Percentiles rank a stretch among this genome's conserved stretches.
Evolutionary conservation across 30 jellyfish, hydroid and myxozoan species (phyloP).

Genomic region (Pelagia noctiluca): DNA sequence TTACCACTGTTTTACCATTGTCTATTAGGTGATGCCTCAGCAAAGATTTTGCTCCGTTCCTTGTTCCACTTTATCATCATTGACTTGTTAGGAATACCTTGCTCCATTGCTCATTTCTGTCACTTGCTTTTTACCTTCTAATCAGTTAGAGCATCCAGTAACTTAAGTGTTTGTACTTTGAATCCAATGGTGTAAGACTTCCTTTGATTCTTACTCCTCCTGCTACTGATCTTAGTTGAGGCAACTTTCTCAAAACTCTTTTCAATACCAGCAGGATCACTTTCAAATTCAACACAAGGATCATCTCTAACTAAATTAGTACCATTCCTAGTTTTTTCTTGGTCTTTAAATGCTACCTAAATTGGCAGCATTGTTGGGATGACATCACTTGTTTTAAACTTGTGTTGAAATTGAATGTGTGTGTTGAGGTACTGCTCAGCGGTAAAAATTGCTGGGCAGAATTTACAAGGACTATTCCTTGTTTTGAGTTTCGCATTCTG

Average conservation of each 20-base stretch:
- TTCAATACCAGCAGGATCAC: conserved; percentile 27
- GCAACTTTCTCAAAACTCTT: conserved; percentile 12
- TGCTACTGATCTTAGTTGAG: background rate
- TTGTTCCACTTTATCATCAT: conserved; percentile 29
- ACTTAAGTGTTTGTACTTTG: conserved; percentile 12
- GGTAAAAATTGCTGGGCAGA: background rate
- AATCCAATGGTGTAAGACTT: conserved; percentile 32
- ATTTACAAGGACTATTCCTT: background rate
- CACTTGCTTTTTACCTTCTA: background rate
- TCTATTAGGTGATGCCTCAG: background rate
- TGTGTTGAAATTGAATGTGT: conserved; percentile 16
- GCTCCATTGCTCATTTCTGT: too few relatives aligned
- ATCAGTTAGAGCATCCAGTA: background rate
- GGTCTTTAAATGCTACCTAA: conserved; percentile 4
- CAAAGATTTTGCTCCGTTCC: conserved; percentile 7
- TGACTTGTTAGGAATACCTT: background rate
- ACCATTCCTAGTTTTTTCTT: conserved; percentile 9
- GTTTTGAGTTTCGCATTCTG: too few relatives aligned
- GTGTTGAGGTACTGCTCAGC: conserved; percentile 25
- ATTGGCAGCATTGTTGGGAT: conserved; percentile 20
- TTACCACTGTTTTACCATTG: background rate
- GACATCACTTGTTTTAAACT: conserved; percentile 24
- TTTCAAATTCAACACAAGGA: conserved; percentile 4
- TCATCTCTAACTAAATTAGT: conserved; percentile 11
- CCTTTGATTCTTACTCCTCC: conserved; percentile 16